phyloP scores from a whole-genome alignment of 2,888 invertebrate genomes.

The Cordilura impudica region DNA sequence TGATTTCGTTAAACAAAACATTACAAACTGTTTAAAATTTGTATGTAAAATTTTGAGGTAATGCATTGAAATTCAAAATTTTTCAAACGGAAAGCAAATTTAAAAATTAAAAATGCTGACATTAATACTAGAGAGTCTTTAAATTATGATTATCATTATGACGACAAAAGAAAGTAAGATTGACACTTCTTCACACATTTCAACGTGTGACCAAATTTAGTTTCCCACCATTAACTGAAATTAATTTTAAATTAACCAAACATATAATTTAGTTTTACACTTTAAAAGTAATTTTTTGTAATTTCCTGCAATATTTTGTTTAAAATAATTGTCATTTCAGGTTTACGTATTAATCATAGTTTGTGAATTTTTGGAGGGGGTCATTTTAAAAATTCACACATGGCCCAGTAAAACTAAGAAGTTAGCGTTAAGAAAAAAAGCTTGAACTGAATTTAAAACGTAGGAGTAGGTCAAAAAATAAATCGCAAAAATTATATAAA shows the following conservation, averaged over 20 bases:
- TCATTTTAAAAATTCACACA: constrained; percentile 14
- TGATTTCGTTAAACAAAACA: no score
- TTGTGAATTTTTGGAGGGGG: background rate
- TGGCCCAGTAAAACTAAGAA: background rate
- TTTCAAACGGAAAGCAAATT: no score
- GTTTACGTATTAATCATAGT: background rate
- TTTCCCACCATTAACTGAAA: constrained; percentile 19
- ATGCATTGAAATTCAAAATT: no score
- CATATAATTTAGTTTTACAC: background rate
- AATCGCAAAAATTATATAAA: background rate
- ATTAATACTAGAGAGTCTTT: no score
- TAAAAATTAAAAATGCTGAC: no score
- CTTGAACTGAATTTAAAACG: background rate
- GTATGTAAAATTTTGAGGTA: no score
- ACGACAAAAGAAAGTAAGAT: background rate
- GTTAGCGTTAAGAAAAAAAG: background rate
- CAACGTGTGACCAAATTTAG: background rate
- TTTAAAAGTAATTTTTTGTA: constrained; percentile 25
- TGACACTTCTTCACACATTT: background rate
- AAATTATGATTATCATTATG: background rate
- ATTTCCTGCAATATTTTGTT: constrained; percentile 32
- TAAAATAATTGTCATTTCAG: background rate
- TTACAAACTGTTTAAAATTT: no score
- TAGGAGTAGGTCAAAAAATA: constrained; percentile 16
- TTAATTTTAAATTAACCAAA: background rate